phyloP scores from a whole-genome alignment of 2,797 vertebrate species.

The Atherinosoma microstoma region DNA sequence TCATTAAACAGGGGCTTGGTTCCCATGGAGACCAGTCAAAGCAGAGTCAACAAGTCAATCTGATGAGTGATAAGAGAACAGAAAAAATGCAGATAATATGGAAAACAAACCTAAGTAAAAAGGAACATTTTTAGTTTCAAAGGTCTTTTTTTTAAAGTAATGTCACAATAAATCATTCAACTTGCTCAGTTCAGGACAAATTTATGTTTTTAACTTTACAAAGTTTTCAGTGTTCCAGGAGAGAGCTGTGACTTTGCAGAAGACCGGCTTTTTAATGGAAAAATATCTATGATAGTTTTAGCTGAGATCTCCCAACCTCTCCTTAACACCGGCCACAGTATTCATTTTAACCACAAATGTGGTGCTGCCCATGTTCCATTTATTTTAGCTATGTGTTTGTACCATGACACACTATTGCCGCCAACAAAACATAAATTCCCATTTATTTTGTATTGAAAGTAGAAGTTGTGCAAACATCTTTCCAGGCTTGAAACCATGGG shows the following conservation, averaged over 20 bases:
- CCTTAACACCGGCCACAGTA: neutral
- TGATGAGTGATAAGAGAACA: neutral
- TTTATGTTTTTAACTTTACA: conserved; percentile 13
- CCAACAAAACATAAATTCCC: neutral
- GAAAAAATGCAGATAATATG: neutral
- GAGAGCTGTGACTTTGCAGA: neutral
- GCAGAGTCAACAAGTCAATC: neutral
- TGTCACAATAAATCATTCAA: neutral
- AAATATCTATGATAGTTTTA: neutral
- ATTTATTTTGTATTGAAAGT: neutral
- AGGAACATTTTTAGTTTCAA: neutral
- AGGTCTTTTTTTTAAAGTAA: too few species aligned
- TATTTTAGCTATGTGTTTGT: neutral
- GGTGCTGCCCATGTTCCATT: neutral
- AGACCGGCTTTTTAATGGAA: too few species aligned
- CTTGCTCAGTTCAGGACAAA: neutral
- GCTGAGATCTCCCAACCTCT: neutral
- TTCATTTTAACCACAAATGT: neutral
- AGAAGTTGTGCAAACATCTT: neutral
- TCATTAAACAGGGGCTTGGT: neutral
- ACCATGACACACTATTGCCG: neutral
- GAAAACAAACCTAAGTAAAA: neutral
- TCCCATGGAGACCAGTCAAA: neutral
- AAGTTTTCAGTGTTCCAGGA: conserved; percentile 16
- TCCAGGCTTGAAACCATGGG: conserved; percentile 25